Conservation (phyloP, 1,140 invertebrate species). For the Conus ventricosus region DNA sequence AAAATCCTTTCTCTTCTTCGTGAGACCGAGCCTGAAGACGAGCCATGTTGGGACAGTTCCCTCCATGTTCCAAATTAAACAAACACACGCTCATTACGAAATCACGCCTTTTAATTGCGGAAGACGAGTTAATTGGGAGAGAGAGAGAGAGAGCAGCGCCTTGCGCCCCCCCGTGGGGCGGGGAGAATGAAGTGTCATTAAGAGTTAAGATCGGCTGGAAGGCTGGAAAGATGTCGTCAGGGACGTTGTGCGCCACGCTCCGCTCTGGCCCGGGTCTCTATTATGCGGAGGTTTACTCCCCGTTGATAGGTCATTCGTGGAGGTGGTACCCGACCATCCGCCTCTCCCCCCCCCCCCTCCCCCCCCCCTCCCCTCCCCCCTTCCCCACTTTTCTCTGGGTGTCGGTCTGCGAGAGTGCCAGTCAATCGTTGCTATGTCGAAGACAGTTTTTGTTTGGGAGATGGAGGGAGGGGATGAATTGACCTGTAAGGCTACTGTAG, state of each 20-base stretch:
- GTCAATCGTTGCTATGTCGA: no score
- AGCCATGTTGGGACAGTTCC: constrained; percentile 16
- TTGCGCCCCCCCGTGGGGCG: not conserved
- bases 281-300: not conserved
- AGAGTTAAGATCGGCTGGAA: not conserved
- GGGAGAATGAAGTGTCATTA: constrained; percentile 7
- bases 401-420: no score
- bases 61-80: constrained; percentile 21
- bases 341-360: not conserved
- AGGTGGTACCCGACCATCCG: not conserved
- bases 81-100: constrained; percentile 24
- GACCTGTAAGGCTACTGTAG: no score
- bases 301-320: constrained; percentile 1
- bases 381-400: not conserved
- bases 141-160: not conserved
- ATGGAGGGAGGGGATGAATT: no score
- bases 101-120: constrained; percentile 24
- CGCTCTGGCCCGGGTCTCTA: not conserved
- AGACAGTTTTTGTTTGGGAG: no score
- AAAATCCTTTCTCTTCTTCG: not conserved
- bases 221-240: not conserved
- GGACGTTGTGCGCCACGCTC: not conserved
- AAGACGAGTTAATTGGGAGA: constrained; percentile 18
- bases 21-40: not conserved
- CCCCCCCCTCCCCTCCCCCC: not conserved